These are phyloP conservation scores for Hedya salicella DNA, from an alignment of 2,888 invertebrate species.

Conservation along the genomic window DNA sequence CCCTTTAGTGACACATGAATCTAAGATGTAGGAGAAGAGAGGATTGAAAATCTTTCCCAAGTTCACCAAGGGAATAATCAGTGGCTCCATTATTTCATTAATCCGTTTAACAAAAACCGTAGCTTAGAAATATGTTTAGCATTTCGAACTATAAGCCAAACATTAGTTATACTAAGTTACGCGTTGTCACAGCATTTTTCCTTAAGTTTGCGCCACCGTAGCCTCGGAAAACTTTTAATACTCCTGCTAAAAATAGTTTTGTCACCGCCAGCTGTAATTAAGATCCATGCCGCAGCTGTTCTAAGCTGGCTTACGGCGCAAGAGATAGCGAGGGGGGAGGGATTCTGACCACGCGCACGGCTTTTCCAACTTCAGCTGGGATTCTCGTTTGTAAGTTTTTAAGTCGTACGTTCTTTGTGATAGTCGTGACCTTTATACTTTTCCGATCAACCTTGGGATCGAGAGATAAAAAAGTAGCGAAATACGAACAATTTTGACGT, in stretches of 20 bases:
- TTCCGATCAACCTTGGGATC: not conserved
- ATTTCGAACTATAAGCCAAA: no score
- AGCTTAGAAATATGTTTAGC: no score
- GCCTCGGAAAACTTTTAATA: constrained; percentile 8
- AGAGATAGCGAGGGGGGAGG: not conserved
- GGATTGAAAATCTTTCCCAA: no score
- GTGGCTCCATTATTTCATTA: no score
- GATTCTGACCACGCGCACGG: constrained; percentile 2
- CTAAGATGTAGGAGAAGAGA: no score
- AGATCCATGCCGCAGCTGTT: constrained; percentile 29
- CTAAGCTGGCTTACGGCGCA: constrained; percentile 10
- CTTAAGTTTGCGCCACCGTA: no score
- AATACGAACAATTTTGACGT: no score
- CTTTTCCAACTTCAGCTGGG: constrained; percentile 14
- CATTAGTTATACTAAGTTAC: no score
- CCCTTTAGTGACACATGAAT: no score
- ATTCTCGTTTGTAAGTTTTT: constrained; percentile 21
- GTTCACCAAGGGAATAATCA: no score
- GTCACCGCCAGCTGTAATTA: constrained; percentile 24
- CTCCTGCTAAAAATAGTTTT: constrained; percentile 16
- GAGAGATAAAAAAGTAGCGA: no score
- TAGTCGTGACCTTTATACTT: constrained; percentile 12
- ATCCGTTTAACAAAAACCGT: no score
- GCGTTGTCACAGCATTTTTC: not conserved
- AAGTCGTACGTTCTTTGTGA: constrained; percentile 11